These are phyloP conservation scores for Gallinago stenura DNA, from an alignment of 2,797 vertebrate genomes.

Conservation along the genomic window DNA sequence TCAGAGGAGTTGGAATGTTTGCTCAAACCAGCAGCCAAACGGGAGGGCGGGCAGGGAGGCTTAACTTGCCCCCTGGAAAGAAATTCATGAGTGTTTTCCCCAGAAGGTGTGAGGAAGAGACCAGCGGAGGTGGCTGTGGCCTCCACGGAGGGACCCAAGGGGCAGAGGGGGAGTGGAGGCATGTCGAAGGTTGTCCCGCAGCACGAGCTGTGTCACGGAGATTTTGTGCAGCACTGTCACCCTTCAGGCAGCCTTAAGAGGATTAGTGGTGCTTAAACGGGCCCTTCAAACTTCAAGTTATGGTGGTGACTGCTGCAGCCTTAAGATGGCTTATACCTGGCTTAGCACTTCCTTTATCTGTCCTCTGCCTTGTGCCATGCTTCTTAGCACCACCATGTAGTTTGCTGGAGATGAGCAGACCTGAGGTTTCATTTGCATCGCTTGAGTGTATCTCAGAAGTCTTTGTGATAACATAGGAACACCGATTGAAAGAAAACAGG, in stretches of 20 bases:
- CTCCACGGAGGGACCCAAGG: background rate
- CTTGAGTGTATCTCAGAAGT: background rate
- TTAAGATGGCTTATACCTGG: constrained; percentile 30
- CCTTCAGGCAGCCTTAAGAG: background rate
- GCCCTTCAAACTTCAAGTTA: background rate
- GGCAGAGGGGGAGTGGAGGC: background rate
- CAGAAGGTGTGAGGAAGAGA: background rate
- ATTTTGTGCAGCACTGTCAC: background rate
- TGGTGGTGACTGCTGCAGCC: constrained; percentile 38
- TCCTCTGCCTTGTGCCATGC: background rate
- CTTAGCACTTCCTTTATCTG: constrained; percentile 35
- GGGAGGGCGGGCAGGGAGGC: background rate
- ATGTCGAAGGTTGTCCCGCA: background rate
- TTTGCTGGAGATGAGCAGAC: background rate
- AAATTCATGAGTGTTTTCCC: background rate
- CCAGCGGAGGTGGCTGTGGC: background rate
- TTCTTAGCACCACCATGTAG: background rate
- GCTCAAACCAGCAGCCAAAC: background rate
- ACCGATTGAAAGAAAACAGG: background rate
- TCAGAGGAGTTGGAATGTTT: constrained; percentile 3
- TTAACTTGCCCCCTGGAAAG: background rate
- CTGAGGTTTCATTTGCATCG: background rate
- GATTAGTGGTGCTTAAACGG: constrained; percentile 22
- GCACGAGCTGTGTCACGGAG: background rate
- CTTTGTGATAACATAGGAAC: background rate